Evolutionary conservation across 1,140 invertebrate species (phyloP).

Genomic region (Drosophila quadrilineata): DNA sequence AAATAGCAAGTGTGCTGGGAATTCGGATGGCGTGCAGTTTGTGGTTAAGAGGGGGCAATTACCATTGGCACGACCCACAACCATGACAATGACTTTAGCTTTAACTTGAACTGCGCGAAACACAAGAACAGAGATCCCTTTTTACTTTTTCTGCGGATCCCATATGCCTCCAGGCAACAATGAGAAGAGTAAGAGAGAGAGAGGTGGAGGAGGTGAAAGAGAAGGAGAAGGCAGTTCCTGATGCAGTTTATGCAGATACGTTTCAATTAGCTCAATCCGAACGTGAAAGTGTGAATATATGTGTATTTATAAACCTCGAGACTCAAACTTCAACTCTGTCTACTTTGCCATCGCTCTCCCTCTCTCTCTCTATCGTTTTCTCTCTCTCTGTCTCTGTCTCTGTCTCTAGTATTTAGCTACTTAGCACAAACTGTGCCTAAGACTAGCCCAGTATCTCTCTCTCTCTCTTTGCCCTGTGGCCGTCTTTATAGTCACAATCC

Average conservation of each 20-base stretch:
- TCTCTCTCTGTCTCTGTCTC: neutral
- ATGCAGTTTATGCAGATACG: constrained; percentile 68
- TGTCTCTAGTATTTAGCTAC: constrained; percentile 14
- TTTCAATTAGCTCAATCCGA: constrained; percentile 75
- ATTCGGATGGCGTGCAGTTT: constrained; percentile 1
- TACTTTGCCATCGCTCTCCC: neutral
- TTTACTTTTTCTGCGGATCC: constrained; percentile 25
- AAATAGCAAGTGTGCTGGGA: constrained; percentile 12
- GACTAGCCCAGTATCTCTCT: no score
- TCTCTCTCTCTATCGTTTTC: constrained; percentile 5
- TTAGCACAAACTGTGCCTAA: no score
- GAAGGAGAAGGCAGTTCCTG: constrained; percentile 41
- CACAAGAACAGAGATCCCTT: no score
- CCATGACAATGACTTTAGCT: constrained; percentile 62
- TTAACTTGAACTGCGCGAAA: constrained; percentile 37
- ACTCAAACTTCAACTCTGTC: neutral
- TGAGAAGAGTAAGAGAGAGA: neutral
- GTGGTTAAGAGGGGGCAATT: constrained; percentile 38
- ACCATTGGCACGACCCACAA: constrained; percentile 53
- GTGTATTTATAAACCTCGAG: constrained; percentile 46
- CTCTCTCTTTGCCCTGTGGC: no score
- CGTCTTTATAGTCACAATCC: no score
- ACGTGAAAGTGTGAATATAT: constrained; percentile 71
- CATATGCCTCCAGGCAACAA: neutral
- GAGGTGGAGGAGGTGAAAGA: constrained; percentile 17